Conservation (phyloP, 2,888 invertebrate genomes). For the Torymus auratus region DNA sequence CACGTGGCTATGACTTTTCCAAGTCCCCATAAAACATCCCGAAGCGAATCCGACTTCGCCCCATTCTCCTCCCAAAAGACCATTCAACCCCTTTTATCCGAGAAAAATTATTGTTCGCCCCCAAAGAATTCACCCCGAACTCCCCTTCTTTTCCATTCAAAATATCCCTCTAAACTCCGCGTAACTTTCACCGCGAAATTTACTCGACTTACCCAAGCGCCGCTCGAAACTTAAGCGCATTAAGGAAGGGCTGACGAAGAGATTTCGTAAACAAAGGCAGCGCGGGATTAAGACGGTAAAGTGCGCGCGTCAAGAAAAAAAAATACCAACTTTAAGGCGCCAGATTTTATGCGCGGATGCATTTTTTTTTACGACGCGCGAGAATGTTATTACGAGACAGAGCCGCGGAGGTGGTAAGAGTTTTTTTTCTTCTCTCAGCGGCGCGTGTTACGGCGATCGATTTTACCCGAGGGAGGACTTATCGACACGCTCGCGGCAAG, state of each 20-base stretch:
- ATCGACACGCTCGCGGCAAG: background rate
- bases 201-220: background rate
- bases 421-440: no score
- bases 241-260: background rate
- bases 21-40: no score
- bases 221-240: background rate
- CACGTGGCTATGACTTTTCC: no score
- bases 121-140: no score
- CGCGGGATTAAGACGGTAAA: conserved; percentile 23
- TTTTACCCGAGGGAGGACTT: conserved; percentile 1
- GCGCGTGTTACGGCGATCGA: conserved; percentile 21
- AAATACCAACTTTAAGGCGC: background rate
- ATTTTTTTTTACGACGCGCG: conserved; percentile 6
- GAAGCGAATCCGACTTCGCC: no score
- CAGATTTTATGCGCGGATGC: background rate
- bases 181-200: no score
- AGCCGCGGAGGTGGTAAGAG: no score
- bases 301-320: background rate
- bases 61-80: no score
- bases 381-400: background rate
- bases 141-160: no score
- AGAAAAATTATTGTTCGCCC: no score
- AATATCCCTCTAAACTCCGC: no score
- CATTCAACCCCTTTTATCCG: no score
- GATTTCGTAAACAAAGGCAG: conserved; percentile 27